Evolutionary conservation across 2,888 invertebrate species (phyloP).

Genomic region (Brachycybe producta): DNA sequence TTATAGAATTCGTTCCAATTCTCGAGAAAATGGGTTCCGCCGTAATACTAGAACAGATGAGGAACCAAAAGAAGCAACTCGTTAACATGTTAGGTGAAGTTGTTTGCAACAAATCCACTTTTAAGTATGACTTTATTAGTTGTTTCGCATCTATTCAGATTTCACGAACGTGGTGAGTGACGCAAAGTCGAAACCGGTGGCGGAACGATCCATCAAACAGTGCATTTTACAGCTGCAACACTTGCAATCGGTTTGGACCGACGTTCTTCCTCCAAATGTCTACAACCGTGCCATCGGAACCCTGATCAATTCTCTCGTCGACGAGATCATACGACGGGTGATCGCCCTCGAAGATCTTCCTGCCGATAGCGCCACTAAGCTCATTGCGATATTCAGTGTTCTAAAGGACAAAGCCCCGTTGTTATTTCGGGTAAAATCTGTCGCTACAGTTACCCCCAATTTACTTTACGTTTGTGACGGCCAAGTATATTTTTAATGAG

Average conservation of each 20-base stretch:
- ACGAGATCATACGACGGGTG: constrained; percentile 45
- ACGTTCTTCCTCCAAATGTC: constrained; percentile 60
- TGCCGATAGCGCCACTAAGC: constrained; percentile 61
- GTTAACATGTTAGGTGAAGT: constrained; percentile 59
- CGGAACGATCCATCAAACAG: constrained; percentile 47
- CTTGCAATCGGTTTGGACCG: constrained; percentile 74
- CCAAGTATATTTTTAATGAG: neutral
- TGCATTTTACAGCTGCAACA: constrained; percentile 70
- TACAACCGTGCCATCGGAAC: constrained; percentile 60
- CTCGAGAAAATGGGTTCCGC: constrained; percentile 54
- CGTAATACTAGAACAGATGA: constrained; percentile 57
- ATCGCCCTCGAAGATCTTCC: constrained; percentile 63
- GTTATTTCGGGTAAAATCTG: constrained; percentile 50
- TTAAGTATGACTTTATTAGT: constrained; percentile 44
- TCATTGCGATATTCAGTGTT: constrained; percentile 60
- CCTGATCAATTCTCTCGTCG: constrained; percentile 51
- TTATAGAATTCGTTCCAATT: constrained; percentile 52
- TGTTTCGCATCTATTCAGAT: constrained; percentile 31
- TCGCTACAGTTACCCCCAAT: too few species aligned
- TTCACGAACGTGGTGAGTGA: constrained; percentile 31
- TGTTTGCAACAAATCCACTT: constrained; percentile 38
- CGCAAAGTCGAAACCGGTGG: constrained; percentile 24
- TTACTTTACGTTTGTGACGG: neutral
- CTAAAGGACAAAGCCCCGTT: constrained; percentile 57
- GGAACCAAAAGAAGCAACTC: constrained; percentile 59